These are phyloP conservation scores for Dicaeum eximium DNA, from an alignment of 2,113 vertebrate species.

Conservation along the genomic window DNA sequence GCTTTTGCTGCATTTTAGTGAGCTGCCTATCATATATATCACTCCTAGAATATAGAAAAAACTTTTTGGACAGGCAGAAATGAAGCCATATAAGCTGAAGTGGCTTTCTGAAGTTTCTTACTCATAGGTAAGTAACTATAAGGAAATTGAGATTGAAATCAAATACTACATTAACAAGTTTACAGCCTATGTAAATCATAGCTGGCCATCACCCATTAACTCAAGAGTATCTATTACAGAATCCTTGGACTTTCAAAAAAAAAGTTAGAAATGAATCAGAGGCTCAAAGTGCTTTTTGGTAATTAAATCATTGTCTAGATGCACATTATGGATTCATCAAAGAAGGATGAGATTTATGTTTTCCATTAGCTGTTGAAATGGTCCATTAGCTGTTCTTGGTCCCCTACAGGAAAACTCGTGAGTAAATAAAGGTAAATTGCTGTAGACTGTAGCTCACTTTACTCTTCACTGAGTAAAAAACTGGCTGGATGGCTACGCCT, in stretches of 20 bases:
- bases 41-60: background rate
- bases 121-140: background rate
- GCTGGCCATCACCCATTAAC: background rate
- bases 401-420: background rate
- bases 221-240: background rate
- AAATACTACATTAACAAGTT: background rate
- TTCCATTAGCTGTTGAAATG: slow-evolving; percentile 15
- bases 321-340: background rate
- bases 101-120: background rate
- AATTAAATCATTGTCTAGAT: slow-evolving; percentile 13
- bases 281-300: background rate
- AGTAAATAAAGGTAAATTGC: slow-evolving; percentile 10
- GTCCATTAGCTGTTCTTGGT: background rate
- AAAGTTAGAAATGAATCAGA: background rate
- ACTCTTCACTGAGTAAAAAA: background rate
- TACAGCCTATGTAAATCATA: background rate
- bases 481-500: background rate
- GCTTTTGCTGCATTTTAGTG: background rate
- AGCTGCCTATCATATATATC: background rate
- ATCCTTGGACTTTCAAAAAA: background rate
- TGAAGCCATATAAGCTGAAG: background rate
- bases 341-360: background rate
- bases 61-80: background rate
- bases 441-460: background rate
- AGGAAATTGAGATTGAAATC: background rate